A percentile compares a stretch with the other conserved stretches of the same genome.
Conservation (phyloP, 2,888 invertebrate species). For the Drosophila neonasuta region DNA sequence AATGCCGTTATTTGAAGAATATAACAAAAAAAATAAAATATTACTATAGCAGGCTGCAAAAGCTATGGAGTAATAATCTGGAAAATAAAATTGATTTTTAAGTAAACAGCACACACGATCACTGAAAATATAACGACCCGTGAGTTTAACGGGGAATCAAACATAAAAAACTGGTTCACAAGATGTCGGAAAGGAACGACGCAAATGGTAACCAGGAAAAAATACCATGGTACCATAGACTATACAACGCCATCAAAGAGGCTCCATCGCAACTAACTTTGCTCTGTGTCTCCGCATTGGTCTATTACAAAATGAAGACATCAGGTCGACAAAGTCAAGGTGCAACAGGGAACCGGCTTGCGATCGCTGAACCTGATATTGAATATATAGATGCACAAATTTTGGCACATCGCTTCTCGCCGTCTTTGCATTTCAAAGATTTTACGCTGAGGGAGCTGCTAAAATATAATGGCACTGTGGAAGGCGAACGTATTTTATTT, state of each 20-base stretch:
- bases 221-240: slow-evolving; percentile 46
- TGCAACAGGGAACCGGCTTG: background rate
- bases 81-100: background rate
- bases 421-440: slow-evolving; percentile 18
- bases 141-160: background rate
- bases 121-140: slow-evolving; percentile 1
- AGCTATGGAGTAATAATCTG: background rate
- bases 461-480: slow-evolving; percentile 44
- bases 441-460: slow-evolving; percentile 47
- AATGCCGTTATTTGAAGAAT: background rate
- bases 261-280: slow-evolving; percentile 40
- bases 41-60: slow-evolving; percentile 26
- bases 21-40: background rate
- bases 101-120: background rate
- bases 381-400: background rate
- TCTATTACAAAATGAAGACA: slow-evolving; percentile 53
- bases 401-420: background rate
- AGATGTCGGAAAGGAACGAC: slow-evolving; percentile 36
- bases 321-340: slow-evolving; percentile 22
- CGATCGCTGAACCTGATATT: background rate
- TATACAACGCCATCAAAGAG: slow-evolving; percentile 44
- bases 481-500: slow-evolving; percentile 55
- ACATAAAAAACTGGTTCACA: background rate
- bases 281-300: slow-evolving; percentile 51
- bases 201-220: slow-evolving; percentile 12